These are phyloP conservation scores for Laticauda colubrina DNA, from an alignment of 2,113 vertebrate genomes.

Conservation along the genomic window DNA sequence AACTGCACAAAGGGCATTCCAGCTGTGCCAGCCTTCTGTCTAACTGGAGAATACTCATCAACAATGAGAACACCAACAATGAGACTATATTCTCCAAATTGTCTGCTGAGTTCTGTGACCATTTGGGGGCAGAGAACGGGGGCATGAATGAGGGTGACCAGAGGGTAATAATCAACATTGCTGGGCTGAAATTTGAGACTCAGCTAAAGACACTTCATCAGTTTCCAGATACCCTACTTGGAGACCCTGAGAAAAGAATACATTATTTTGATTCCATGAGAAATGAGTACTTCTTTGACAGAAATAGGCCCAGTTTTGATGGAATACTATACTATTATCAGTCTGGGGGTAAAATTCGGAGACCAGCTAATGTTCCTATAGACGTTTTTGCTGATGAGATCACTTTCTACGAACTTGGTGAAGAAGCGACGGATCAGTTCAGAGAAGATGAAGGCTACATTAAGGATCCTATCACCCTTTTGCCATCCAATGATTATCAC, in stretches of 20 bases:
- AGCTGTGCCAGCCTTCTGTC: constrained; percentile 82
- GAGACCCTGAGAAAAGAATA: constrained; percentile 87
- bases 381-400: constrained; percentile 95
- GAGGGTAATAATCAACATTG: constrained; percentile 93
- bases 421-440: constrained; percentile 92
- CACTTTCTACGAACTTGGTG: constrained; percentile 88
- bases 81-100: constrained; percentile 83
- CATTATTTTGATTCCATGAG: constrained; percentile 97
- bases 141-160: constrained; percentile 83
- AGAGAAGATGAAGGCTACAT: constrained; percentile 95
- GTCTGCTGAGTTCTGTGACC: constrained; percentile 78
- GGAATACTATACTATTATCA: constrained; percentile 97
- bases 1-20: constrained; percentile 61
- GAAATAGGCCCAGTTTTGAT: constrained; percentile 95
- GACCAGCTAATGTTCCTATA: constrained; percentile 90
- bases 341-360: constrained; percentile 90
- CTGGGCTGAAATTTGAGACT: constrained; percentile 91
- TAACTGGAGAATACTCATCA: constrained; percentile 82
- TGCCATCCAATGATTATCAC: constrained; percentile 84
- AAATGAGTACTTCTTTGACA: constrained; percentile 96
- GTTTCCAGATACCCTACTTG: constrained; percentile 91
- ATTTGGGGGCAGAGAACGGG: constrained; percentile 77
- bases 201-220: constrained; percentile 87
- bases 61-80: constrained; percentile 75
- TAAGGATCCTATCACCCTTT: constrained; percentile 84